Percentiles rank a stretch among this genome's conserved stretches.
Evolutionary conservation across 2,888 invertebrate species (phyloP).

Genomic region (Fissipunctia ypsillon): DNA sequence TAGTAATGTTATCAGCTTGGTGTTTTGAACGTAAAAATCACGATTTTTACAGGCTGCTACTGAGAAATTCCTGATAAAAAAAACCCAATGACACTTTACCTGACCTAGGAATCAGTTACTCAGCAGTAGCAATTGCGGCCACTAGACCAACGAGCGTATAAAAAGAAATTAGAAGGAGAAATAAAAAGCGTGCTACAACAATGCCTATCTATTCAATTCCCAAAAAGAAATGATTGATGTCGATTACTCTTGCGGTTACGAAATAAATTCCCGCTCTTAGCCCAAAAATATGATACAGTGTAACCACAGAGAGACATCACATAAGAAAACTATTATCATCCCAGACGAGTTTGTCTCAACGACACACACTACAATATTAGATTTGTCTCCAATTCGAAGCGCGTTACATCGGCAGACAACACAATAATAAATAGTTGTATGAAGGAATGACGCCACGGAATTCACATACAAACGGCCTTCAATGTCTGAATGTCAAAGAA

Average conservation of each 20-base stretch:
- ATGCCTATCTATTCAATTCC: neutral
- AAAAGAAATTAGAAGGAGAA: neutral
- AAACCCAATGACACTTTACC: neutral
- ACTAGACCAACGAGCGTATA: neutral
- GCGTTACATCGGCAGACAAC: constrained; percentile 37
- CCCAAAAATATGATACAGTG: constrained; percentile 14
- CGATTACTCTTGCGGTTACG: neutral
- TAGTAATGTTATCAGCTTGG: neutral
- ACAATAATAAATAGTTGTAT: constrained; percentile 50
- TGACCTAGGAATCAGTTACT: neutral
- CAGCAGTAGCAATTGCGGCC: neutral
- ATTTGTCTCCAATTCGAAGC: constrained; percentile 51
- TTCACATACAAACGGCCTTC: constrained; percentile 33
- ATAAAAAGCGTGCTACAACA: neutral
- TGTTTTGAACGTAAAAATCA: neutral
- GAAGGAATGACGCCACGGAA: constrained; percentile 38
- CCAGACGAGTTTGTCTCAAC: constrained; percentile 29
- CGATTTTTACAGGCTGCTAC: neutral
- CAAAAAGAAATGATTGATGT: neutral
- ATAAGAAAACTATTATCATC: constrained; percentile 16
- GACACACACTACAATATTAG: constrained; percentile 46
- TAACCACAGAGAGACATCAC: constrained; percentile 17
- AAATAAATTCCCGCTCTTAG: constrained; percentile 17
- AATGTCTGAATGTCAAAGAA: constrained; percentile 50
- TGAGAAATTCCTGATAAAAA: neutral